Conservation (phyloP, 1,140 invertebrate species). For the Achroia grisella region DNA sequence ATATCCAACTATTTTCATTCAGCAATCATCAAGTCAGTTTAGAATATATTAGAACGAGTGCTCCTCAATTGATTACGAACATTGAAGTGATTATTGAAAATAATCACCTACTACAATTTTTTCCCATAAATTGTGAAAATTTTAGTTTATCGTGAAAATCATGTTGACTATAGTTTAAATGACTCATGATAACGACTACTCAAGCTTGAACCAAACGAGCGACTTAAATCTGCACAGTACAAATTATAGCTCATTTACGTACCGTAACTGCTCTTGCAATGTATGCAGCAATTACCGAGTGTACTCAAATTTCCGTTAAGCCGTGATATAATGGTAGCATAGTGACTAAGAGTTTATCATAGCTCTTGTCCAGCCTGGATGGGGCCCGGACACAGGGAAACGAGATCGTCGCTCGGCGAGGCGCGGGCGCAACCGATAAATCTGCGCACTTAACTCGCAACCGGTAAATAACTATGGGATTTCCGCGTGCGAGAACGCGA, state of each 20-base stretch:
- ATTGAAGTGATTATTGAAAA: too few species aligned
- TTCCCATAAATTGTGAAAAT: too few species aligned
- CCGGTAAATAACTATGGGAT: slow-evolving; percentile 73
- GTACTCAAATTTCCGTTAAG: slow-evolving; percentile 26
- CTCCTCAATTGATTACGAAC: too few species aligned
- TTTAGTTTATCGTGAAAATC: too few species aligned
- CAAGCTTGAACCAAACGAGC: too few species aligned
- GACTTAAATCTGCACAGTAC: slow-evolving; percentile 1
- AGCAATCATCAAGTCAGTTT: too few species aligned
- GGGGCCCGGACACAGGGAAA: slow-evolving; percentile 36
- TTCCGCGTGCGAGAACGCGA: slow-evolving; percentile 66
- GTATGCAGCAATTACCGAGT: slow-evolving; percentile 30
- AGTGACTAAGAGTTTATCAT: slow-evolving; percentile 36
- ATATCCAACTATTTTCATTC: too few species aligned
- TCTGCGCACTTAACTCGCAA: slow-evolving; percentile 70
- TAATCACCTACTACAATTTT: too few species aligned
- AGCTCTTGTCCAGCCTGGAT: slow-evolving; percentile 23
- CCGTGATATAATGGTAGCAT: slow-evolving; percentile 30
- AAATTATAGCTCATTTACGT: slow-evolving; percentile 1
- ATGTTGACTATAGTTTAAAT: too few species aligned
- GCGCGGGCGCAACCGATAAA: slow-evolving; percentile 55
- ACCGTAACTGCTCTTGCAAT: slow-evolving; percentile 16
- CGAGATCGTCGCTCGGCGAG: slow-evolving; percentile 49
- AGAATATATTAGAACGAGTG: too few species aligned
- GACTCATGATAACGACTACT: too few species aligned